These are phyloP conservation scores for Apodemia mormo DNA, from an alignment of 2,888 invertebrate genomes.

Conservation along the genomic window DNA sequence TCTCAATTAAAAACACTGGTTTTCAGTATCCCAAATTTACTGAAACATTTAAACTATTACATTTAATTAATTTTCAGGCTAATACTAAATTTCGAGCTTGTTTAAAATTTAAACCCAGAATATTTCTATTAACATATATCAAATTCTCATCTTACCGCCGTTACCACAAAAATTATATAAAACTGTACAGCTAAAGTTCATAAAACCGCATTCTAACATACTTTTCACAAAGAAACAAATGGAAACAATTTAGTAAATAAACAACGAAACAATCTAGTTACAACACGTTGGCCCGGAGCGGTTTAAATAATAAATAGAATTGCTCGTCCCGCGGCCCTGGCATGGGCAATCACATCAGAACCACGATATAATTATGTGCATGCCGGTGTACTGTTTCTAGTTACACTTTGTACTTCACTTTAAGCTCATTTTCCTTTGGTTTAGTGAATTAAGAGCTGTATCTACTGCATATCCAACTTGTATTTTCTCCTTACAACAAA, in stretches of 20 bases:
- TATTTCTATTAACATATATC: too few relatives aligned
- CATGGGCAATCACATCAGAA: conserved; percentile 41
- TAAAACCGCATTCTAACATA: conserved; percentile 22
- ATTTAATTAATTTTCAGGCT: too few relatives aligned
- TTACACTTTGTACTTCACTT: conserved; percentile 1
- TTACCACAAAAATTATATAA: neutral
- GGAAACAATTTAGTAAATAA: conserved; percentile 55
- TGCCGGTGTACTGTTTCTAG: neutral
- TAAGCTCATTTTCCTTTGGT: neutral
- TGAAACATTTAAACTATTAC: too few relatives aligned
- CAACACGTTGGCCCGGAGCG: conserved; percentile 36
- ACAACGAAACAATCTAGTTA: conserved; percentile 56
- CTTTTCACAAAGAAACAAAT: conserved; percentile 30
- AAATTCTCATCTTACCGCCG: too few relatives aligned
- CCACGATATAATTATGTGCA: conserved; percentile 13
- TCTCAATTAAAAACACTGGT: too few relatives aligned
- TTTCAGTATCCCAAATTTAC: too few relatives aligned
- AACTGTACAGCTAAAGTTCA: conserved; percentile 14
- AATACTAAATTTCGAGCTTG: too few relatives aligned
- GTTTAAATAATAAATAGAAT: conserved; percentile 53
- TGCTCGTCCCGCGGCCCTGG: conserved; percentile 38
- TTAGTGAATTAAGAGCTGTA: neutral
- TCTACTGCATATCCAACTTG: neutral
- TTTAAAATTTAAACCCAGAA: too few relatives aligned
- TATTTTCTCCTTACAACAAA: neutral